phyloP scores from a whole-genome alignment of 2,113 vertebrate species.

The Chaetops frenatus region DNA sequence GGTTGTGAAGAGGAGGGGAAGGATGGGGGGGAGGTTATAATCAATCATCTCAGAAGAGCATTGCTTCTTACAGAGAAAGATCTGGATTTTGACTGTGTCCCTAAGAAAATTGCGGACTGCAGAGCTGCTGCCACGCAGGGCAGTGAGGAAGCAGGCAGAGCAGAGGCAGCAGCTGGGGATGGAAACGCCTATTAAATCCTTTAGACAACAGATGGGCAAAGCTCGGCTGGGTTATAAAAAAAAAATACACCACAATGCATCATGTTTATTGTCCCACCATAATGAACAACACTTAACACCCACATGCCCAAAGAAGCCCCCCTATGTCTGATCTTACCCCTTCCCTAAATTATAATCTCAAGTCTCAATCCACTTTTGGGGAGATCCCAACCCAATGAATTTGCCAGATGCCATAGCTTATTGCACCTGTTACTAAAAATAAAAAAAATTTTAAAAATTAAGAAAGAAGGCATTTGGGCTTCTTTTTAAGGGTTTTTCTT shows the following conservation, averaged over 20 bases:
- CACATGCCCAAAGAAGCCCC: constrained; percentile 47
- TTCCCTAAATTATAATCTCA: neutral
- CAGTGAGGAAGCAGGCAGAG: constrained; percentile 70
- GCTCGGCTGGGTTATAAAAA: constrained; percentile 48
- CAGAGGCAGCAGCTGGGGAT: constrained; percentile 76
- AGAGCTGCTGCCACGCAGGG: constrained; percentile 67
- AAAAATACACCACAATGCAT: constrained; percentile 63
- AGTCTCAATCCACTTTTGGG: constrained; percentile 22
- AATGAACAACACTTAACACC: constrained; percentile 64
- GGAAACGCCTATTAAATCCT: constrained; percentile 77
- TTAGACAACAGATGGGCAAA: constrained; percentile 83
- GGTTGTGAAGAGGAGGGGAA: constrained; percentile 53
- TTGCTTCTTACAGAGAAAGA: constrained; percentile 70
- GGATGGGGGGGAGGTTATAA: constrained; percentile 31
- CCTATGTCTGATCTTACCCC: neutral
- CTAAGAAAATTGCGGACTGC: constrained; percentile 72
- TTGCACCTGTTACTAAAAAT: constrained; percentile 4
- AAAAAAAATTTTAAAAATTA: neutral
- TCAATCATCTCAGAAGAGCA: constrained; percentile 66
- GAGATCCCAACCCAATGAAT: neutral
- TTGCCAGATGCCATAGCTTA: neutral
- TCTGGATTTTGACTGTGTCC: constrained; percentile 72
- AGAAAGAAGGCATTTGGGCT: neutral
- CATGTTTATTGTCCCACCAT: constrained; percentile 67
- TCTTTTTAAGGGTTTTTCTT: neutral